A percentile compares a stretch with the other conserved stretches of the same genome.
phyloP scores from a whole-genome alignment of 2,113 vertebrate genomes.

The Todiramphus chloris region DNA sequence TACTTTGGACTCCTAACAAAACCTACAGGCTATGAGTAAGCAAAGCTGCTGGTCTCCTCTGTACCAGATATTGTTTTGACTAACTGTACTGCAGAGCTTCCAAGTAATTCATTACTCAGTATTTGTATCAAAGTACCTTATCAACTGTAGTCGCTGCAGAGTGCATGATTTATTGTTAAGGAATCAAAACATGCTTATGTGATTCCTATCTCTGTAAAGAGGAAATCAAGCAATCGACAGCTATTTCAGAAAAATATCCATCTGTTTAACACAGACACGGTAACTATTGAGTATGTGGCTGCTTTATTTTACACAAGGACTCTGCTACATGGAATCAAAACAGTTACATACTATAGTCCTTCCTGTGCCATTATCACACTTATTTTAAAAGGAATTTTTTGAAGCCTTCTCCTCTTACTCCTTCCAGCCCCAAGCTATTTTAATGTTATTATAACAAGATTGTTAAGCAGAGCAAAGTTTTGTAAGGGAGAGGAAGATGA shows the following conservation, averaged over 20 bases:
- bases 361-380: constrained; percentile 36
- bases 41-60: background rate
- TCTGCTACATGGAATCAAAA: background rate
- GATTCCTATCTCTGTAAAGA: constrained; percentile 26
- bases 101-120: background rate
- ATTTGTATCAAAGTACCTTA: background rate
- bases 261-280: background rate
- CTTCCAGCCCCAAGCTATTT: constrained; percentile 21
- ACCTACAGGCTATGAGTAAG: background rate
- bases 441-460: background rate
- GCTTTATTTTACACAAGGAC: background rate
- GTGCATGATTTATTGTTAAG: constrained; percentile 16
- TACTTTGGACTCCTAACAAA: background rate
- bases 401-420: background rate
- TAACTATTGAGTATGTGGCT: background rate
- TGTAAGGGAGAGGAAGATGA: background rate
- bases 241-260: background rate
- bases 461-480: background rate
- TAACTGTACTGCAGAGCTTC: background rate
- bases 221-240: constrained; percentile 16
- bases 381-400: constrained; percentile 18
- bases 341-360: background rate
- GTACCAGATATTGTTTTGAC: background rate
- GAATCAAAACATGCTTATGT: constrained; percentile 34
- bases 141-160: background rate